Conservation (phyloP, 2,113 vertebrate species). For the Brachypodius melanocephalos region DNA sequence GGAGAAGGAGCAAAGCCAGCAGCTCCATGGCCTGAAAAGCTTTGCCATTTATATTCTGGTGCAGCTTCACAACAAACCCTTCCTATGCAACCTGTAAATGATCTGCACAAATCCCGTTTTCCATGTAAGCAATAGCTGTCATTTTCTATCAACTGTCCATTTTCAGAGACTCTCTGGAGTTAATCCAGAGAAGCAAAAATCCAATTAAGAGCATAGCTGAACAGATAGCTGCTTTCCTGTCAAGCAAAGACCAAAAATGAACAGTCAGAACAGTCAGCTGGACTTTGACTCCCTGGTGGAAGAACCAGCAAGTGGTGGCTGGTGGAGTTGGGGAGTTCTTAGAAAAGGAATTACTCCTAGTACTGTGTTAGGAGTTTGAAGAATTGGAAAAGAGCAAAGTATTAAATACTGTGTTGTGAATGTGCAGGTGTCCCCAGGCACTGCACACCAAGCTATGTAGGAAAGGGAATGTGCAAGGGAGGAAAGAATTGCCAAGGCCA, state of each 20-base stretch:
- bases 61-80: background rate
- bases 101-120: background rate
- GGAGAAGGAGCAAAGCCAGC: background rate
- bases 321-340: background rate
- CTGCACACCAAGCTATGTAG: background rate
- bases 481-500: background rate
- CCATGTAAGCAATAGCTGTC: background rate
- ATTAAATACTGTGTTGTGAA: background rate
- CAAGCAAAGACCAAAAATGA: background rate
- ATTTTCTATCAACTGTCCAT: background rate
- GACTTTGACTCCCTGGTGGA: background rate
- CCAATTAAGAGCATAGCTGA: background rate
- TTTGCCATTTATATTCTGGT: background rate
- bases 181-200: background rate
- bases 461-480: background rate
- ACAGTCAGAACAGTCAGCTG: background rate
- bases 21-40: background rate
- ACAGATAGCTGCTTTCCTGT: background rate
- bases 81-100: background rate
- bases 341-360: background rate
- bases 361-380: background rate
- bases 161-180: background rate
- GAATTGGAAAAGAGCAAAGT: background rate
- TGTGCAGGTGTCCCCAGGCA: background rate
- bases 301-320: background rate